Evolutionary conservation across 2,113 vertebrate genomes (phyloP).

Genomic region (Myocastor coypus): DNA sequence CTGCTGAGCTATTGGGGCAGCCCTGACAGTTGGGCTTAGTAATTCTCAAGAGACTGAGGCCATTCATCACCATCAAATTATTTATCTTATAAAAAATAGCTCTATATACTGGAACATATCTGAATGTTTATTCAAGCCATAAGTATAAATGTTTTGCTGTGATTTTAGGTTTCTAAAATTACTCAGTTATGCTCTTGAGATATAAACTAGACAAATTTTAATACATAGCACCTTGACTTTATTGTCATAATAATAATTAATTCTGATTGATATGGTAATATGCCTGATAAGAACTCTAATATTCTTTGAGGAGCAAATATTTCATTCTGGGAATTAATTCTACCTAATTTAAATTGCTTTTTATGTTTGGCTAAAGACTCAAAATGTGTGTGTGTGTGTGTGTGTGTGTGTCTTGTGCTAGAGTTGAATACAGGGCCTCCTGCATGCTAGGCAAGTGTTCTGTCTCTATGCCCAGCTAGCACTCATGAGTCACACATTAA

Average conservation of each 20-base stretch:
- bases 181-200: neutral
- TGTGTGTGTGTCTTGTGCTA: neutral
- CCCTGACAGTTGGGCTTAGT: neutral
- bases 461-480: neutral
- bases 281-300: neutral
- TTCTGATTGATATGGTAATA: neutral
- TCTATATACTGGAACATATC: neutral
- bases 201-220: slow-evolving; percentile 35
- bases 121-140: neutral
- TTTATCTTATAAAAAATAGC: slow-evolving; percentile 13
- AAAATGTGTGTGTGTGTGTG: neutral
- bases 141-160: slow-evolving; percentile 17
- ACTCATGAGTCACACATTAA: neutral
- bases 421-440: neutral
- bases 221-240: slow-evolving; percentile 1
- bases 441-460: neutral
- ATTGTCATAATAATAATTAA: slow-evolving; percentile 31
- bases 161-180: slow-evolving; percentile 3
- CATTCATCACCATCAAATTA: neutral
- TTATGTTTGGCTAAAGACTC: slow-evolving; percentile 50
- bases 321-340: neutral
- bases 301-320: neutral
- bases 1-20: no score
- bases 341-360: slow-evolving; percentile 55
- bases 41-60: neutral